Conservation (phyloP, 2,888 invertebrate species). For the Metacarcinus magister region DNA sequence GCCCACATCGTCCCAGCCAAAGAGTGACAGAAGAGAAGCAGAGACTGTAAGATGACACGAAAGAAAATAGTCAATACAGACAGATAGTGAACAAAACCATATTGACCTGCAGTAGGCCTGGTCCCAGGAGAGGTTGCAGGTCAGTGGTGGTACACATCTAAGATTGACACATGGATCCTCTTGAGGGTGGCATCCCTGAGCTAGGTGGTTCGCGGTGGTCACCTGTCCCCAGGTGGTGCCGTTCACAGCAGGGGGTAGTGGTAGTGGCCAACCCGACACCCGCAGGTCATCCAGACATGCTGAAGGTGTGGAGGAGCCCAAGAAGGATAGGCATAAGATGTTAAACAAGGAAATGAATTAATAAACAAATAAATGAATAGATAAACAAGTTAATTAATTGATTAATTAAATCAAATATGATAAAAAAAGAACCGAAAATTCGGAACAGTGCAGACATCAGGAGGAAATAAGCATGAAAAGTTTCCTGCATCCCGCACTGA, state of each 20-base stretch:
- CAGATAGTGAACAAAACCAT: not conserved
- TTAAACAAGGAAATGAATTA: not conserved
- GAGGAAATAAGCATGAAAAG: not conserved
- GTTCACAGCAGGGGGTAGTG: slow-evolving; percentile 77
- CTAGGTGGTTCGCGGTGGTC: slow-evolving; percentile 65
- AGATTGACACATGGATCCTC: slow-evolving; percentile 66
- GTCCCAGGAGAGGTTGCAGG: slow-evolving; percentile 68
- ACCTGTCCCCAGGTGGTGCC: slow-evolving; percentile 79
- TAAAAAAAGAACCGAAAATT: not conserved
- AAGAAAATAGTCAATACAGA: not conserved
- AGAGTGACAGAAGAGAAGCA: not conserved
- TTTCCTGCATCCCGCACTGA: not conserved
- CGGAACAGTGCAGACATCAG: not conserved
- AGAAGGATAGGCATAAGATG: not conserved
- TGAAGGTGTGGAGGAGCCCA: not conserved
- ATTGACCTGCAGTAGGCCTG: slow-evolving; percentile 70
- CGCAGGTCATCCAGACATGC: slow-evolving; percentile 79
- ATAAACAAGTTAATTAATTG: too few relatives aligned
- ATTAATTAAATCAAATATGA: not conserved
- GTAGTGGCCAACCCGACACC: slow-evolving; percentile 73
- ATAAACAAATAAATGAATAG: not conserved
- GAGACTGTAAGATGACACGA: not conserved
- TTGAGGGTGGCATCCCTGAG: slow-evolving; percentile 65
- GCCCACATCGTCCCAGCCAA: not conserved
- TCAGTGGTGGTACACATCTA: slow-evolving; percentile 69